Percentiles rank a stretch among this genome's conserved stretches.
These are phyloP conservation scores for Catostylus mosaicus DNA, from an alignment of 30 jellyfish, hydroid and myxozoan species.

Conservation along the genomic window DNA sequence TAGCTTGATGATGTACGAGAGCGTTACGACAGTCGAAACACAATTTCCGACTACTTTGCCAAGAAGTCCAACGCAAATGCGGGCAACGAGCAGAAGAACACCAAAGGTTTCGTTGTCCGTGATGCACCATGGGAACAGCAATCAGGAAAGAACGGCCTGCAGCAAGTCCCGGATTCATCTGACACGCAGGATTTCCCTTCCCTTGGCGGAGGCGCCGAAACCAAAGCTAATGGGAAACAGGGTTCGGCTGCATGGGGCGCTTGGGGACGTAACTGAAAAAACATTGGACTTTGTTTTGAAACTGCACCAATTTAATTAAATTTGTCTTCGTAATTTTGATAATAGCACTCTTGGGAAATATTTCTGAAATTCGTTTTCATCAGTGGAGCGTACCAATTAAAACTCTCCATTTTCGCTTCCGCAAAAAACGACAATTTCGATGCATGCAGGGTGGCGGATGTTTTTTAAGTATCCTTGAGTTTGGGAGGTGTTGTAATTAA, in stretches of 20 bases:
- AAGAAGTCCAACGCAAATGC: conserved; percentile 49
- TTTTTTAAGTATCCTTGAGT: no score
- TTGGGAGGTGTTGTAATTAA: no score
- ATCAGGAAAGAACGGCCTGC: conserved; percentile 38
- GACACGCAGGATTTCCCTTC: conserved; percentile 86
- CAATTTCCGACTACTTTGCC: conserved; percentile 72
- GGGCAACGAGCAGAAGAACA: conserved; percentile 29
- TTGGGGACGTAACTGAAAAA: conserved; percentile 71
- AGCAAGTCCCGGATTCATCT: conserved; percentile 77
- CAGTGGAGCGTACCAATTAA: not conserved
- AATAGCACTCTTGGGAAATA: conserved; percentile 40
- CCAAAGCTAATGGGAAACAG: conserved; percentile 41
- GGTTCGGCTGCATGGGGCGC: conserved; percentile 92
- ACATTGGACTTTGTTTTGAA: not conserved
- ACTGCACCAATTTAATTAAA: conserved; percentile 10
- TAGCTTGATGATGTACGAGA: conserved; percentile 92
- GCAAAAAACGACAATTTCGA: no score
- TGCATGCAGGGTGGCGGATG: no score
- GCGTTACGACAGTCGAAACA: conserved; percentile 72
- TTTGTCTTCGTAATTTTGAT: conserved; percentile 37
- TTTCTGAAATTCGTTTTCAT: conserved; percentile 4
- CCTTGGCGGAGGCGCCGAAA: conserved; percentile 62
- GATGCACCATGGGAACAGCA: conserved; percentile 94
- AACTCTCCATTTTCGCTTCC: no score
- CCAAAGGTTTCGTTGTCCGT: conserved; percentile 86